Conservation (phyloP, 2,797 vertebrate genomes). For the Lateolabrax maculatus region DNA sequence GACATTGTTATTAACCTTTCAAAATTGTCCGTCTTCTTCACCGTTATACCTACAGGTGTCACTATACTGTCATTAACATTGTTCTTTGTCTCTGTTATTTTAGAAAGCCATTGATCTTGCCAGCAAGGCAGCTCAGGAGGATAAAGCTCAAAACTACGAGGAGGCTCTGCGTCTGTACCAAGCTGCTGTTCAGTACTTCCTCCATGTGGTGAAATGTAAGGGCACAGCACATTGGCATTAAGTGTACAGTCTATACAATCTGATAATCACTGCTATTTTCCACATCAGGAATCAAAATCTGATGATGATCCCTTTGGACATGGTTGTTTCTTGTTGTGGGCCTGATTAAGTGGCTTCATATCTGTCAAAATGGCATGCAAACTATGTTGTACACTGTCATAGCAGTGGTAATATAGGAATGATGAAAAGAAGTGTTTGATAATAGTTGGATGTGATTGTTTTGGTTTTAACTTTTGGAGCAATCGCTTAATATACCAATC, state of each 20-base stretch:
- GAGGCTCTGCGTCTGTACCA: slow-evolving; percentile 96
- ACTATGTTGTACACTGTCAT: neutral
- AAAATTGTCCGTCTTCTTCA: neutral
- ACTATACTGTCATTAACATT: neutral
- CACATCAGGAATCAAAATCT: too few relatives aligned
- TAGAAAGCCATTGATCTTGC: slow-evolving; percentile 99
- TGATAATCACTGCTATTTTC: neutral
- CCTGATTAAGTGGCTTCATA: neutral
- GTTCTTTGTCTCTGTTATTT: slow-evolving; percentile 39
- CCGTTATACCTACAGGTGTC: neutral
- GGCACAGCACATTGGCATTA: neutral
- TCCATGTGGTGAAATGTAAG: slow-evolving; percentile 98
- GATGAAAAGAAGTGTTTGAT: neutral
- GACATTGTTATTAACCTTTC: neutral
- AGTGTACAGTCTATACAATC: neutral
- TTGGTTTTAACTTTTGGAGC: neutral
- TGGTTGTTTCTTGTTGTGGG: neutral
- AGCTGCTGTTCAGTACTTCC: slow-evolving; percentile 95
- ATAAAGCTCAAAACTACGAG: slow-evolving; percentile 96
- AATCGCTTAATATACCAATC: too few relatives aligned
- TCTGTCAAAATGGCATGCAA: neutral
- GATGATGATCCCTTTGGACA: neutral
- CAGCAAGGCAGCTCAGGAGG: slow-evolving; percentile 95
- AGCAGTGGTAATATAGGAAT: neutral
- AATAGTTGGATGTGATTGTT: neutral